Conservation (phyloP, 1,140 invertebrate species). For the Lasaia peninsularis region DNA sequence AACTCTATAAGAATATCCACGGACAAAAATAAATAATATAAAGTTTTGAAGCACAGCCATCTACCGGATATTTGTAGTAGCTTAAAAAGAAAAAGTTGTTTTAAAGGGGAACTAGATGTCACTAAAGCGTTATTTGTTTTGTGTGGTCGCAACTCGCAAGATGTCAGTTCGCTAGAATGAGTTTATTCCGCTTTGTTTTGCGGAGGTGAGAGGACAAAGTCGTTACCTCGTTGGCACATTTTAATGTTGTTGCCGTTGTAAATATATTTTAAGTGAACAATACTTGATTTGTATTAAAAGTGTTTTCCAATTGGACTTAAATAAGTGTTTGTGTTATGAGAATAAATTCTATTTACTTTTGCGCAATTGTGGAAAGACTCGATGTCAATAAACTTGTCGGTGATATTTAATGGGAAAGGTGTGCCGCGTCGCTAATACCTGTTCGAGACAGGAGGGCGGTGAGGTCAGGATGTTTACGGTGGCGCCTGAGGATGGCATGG, state of each 20-base stretch:
- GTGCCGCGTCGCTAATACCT: constrained; percentile 71
- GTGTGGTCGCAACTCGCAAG: constrained; percentile 38
- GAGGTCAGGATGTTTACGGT: constrained; percentile 45
- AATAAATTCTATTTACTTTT: constrained; percentile 48
- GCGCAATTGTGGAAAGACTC: constrained; percentile 64
- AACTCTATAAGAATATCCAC: too few relatives aligned
- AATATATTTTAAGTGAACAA: constrained; percentile 58
- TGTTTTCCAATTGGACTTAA: constrained; percentile 43
- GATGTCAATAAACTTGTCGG: constrained; percentile 76
- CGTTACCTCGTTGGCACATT: constrained; percentile 37
- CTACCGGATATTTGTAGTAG: background rate
- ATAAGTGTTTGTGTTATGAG: constrained; percentile 44
- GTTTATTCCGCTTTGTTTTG: constrained; percentile 75
- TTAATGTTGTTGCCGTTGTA: constrained; percentile 60
- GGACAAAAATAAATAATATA: too few relatives aligned
- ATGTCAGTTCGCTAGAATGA: constrained; percentile 48
- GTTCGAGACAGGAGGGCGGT: constrained; percentile 57
- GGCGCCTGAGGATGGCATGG: constrained; percentile 46
- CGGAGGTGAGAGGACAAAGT: constrained; percentile 66
- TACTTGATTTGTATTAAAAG: constrained; percentile 43
- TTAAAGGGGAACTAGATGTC: constrained; percentile 31
- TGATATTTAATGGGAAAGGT: constrained; percentile 76
- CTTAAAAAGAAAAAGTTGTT: background rate
- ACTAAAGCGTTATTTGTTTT: constrained; percentile 25
- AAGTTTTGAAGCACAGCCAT: background rate